Evolutionary conservation across 2,797 vertebrate species (phyloP), one percentile per base, ranked within the genome.

Genomic region (Lithobates pipiens): DNA sequence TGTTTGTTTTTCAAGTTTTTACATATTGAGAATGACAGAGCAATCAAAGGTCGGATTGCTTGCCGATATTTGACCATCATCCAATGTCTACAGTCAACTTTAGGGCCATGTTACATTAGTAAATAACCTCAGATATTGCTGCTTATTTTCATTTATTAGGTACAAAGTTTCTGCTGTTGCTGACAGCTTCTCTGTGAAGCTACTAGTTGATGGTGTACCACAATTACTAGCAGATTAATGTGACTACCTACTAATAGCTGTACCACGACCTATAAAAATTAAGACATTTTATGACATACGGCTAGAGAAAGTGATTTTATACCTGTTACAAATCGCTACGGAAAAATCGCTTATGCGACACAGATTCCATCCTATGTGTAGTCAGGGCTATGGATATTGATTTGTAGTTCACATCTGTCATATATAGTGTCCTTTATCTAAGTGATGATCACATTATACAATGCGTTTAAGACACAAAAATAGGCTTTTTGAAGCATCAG

Each of bases 361-460:
- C n/a, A 21, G 54, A 61, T 21, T 61, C 54, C 3, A 1, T 57
- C 18, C 16, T 57, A 18, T 57, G 50, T 57, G 18, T 57, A 61
- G 54, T 23, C 54, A 61, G 21, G 6, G 21, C 54, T 61, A 61
- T 61, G 21, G 21, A 61, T 61, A 61, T 9, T 61, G 54, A 61
- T 61, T 23, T 61, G 54, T 61, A 61, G 54, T 23, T 61, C 54
- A 8, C 54, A 61, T 74, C 36, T 74, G 25, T 27, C 32, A 39
- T 23, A 44, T 16, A 78, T 15, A 68, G n/a, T 78, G 34, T 78
- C 3, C 65, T 69, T 29, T 29, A 46, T 34, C 6, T 69, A 27
- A 44, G 63, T 70, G 65, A 78, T 68, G 32, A 16, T 21, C 77
- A 68, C 36, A 68, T 68, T 68, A 67, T 18, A 78, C 34, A 36